Evolutionary conservation across 1,140 invertebrate species (phyloP), one percentile per base, ranked within the genome.

Genomic region (Euglossa dilemma): DNA sequence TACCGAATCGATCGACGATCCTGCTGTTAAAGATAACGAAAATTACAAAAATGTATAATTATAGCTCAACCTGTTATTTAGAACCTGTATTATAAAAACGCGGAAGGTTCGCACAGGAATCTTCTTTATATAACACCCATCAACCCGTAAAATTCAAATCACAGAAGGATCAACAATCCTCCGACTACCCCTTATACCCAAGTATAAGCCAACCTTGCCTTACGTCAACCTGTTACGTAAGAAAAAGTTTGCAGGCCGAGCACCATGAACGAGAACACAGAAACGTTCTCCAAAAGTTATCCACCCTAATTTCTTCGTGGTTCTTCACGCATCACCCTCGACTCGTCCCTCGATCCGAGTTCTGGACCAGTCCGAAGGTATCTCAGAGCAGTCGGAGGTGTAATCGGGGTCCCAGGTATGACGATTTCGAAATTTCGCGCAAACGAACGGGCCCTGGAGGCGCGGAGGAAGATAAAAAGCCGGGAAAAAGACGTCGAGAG

Each of bases 391-490:
- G 6, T 36, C n/a, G 36, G 47, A n/a, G 56, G 50, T 9, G 69
- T 23, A 12, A 43, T 57, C 23, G 8, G 6, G 54, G 20, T 20
- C 16, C 52, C 20, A 25, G 25, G 20, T 25, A 52, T 18, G 4
- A 36, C 16, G 47, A 47, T 78, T 78, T 69, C 52, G 12, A 16
- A 28, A 67, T 77, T 23, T 47, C 52, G 36, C 63, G 74, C 4
- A 47, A 76, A 66, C 47, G 50, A 52, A 45, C 72, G 1, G 0
- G 16, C 3, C n/a, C 20, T 45, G 2, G 25, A 25, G 63, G 50
- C 74, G 5, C 11, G 28, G 0, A 36, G 4, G 36, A 45, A 52
- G 20, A 45, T 11, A 23, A 43, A 1, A 8, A 8, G 20, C 0
- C 25, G 4, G 57, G 14, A 54, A 50, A 8, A 67, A 6, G 28